Base-by-base conservation (phyloP, 1,140 invertebrate genomes). In the Bacillus rossius region DNA sequence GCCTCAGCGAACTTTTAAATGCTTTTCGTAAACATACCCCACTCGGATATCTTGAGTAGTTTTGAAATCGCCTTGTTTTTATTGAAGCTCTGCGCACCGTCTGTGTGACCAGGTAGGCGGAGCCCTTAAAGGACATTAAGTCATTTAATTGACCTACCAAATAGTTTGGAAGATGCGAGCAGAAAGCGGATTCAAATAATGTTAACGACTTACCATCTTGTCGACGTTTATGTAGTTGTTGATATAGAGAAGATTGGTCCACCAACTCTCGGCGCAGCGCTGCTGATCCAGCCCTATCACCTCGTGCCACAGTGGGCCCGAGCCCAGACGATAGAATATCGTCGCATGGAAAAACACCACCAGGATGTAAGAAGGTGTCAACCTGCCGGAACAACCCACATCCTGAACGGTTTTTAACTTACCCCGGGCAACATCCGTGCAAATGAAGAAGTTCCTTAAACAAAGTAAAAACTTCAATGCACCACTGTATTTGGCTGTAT, bases 221-320 rank as follows among this genome's bases (percentile, higher is more conserved):
- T 88, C 81, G 2, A 80, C 82, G 26, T 82, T 75, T 2, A 90
- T 77, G 57, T 92, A 87, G 70, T 93, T 94, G 68, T 92, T 92
- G n/a, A 93, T 78, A 67, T 91, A 92, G 1, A 93, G 74, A 13
- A 93, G 71, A 67, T 92, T 92, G 0, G 84, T 78, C 91, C 91
- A 94, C 91, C 91, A 92, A 17, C 85, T 85, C 7, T 78, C 72
- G 60, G 76, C 67, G 66, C 90, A 92, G 58, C 84, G 73, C 40
- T 84, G 74, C 55, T 82, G 79, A 69, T 88, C 85, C 17, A 78
- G 40, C 48, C 69, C 65, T 57, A 87, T 77, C 60, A 77, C 77
- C 25, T 74, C 72, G 37, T 79, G 71, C 87, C 87, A 89, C 13
- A 87, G 68, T 0, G 86, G 87, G 2, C 86, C 86, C 60, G 79